phyloP scores from a whole-genome alignment of 2,888 invertebrate genomes.

The Tryphoninae sp. region DNA sequence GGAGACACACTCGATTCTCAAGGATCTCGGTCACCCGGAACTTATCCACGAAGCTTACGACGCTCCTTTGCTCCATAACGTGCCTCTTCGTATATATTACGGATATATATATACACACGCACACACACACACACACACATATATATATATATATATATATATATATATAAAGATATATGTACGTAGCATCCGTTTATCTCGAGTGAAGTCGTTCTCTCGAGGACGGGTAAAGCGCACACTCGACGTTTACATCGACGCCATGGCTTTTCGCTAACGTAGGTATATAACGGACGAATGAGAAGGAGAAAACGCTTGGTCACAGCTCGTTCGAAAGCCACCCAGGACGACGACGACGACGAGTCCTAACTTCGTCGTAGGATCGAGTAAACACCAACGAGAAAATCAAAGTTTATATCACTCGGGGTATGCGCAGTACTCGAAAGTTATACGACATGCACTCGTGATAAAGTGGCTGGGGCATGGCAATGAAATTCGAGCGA shows the following conservation, averaged over 20 bases:
- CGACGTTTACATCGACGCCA: conserved; percentile 34
- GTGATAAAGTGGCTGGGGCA: conserved; percentile 19
- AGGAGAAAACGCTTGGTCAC: background rate
- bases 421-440: too few species aligned
- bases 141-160: conserved; percentile 17
- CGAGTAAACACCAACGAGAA: conserved; percentile 12
- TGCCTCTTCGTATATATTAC: conserved; percentile 46
- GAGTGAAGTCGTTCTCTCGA: conserved; percentile 26
- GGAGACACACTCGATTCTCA: conserved; percentile 50
- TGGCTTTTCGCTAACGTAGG: conserved; percentile 11
- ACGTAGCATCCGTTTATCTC: conserved; percentile 36
- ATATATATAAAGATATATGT: conserved; percentile 62
- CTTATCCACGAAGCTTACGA: conserved; percentile 62
- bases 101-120: background rate
- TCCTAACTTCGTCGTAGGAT: conserved; percentile 12
- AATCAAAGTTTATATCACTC: conserved; percentile 10
- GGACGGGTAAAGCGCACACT: conserved; percentile 31
- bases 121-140: too few species aligned
- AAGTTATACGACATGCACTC: conserved; percentile 8
- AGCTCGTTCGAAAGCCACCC: conserved; percentile 16
- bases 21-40: conserved; percentile 77
- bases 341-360: conserved; percentile 11
- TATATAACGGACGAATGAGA: background rate
- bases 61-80: conserved; percentile 44
- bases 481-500: conserved; percentile 1